A percentile compares a stretch with the other conserved stretches of the same genome.
These are phyloP conservation scores for Tapera naevia DNA, from an alignment of 2,797 vertebrate species.

Conservation along the genomic window DNA sequence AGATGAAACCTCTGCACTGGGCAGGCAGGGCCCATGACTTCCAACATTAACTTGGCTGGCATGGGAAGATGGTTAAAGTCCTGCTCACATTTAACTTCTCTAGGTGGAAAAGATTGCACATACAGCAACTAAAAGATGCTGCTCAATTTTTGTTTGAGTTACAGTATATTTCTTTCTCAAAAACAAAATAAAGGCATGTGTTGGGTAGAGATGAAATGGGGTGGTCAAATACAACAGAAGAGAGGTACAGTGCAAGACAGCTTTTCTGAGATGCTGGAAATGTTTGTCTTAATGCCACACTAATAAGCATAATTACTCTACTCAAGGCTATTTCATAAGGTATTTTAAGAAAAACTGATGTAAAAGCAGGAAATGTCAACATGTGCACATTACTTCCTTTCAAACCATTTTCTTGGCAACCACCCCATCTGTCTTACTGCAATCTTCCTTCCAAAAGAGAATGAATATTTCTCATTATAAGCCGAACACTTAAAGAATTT, in stretches of 20 bases:
- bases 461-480: not conserved
- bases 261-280: not conserved
- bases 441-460: not conserved
- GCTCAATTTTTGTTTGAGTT: not conserved
- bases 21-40: not conserved
- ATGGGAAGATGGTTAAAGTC: not conserved
- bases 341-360: not conserved
- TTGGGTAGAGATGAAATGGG: not conserved
- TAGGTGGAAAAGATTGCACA: not conserved
- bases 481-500: not conserved
- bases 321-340: not conserved
- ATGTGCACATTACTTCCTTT: not conserved
- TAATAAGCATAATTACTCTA: not conserved
- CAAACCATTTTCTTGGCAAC: constrained; percentile 6
- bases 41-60: not conserved
- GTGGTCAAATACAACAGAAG: not conserved
- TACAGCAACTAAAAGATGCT: accelerated
- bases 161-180: not conserved
- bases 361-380: constrained; percentile 42
- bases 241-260: not conserved
- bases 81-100: accelerated
- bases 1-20: not conserved
- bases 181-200: not conserved
- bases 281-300: not conserved
- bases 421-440: not conserved